Percentiles rank a stretch among this genome's conserved stretches.
Conservation (phyloP, 2,797 vertebrate genomes). For the Mionectes olivaceus region DNA sequence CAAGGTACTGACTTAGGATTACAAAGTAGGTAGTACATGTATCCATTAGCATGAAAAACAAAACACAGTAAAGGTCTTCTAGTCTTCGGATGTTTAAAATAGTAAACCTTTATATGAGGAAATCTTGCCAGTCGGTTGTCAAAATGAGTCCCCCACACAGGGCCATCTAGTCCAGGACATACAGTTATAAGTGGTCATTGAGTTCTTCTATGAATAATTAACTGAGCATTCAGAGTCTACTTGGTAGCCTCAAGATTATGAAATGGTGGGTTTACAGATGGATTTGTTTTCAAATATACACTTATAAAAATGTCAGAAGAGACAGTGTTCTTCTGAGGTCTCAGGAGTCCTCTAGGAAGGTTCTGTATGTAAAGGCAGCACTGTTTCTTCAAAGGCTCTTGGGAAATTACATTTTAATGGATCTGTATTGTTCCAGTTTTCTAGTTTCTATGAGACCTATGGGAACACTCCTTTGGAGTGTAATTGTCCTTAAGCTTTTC, state of each 20-base stretch:
- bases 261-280: neutral
- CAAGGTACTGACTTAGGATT: neutral
- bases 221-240: neutral
- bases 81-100: neutral
- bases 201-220: neutral
- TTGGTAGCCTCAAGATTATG: neutral
- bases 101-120: neutral
- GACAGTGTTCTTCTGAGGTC: neutral
- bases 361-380: neutral
- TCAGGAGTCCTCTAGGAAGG: neutral
- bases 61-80: neutral
- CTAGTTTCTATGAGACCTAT: neutral
- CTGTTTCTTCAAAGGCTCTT: neutral
- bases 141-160: fast-evolving
- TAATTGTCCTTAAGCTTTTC: constrained; percentile 46
- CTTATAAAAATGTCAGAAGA: neutral
- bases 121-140: neutral
- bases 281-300: neutral
- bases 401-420: neutral
- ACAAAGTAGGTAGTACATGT: neutral
- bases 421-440: neutral
- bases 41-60: fast-evolving
- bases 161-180: neutral
- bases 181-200: neutral
- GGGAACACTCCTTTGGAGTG: neutral